Base-by-base conservation (phyloP, 2,888 invertebrate species). In the Lucinisca nassula region DNA sequence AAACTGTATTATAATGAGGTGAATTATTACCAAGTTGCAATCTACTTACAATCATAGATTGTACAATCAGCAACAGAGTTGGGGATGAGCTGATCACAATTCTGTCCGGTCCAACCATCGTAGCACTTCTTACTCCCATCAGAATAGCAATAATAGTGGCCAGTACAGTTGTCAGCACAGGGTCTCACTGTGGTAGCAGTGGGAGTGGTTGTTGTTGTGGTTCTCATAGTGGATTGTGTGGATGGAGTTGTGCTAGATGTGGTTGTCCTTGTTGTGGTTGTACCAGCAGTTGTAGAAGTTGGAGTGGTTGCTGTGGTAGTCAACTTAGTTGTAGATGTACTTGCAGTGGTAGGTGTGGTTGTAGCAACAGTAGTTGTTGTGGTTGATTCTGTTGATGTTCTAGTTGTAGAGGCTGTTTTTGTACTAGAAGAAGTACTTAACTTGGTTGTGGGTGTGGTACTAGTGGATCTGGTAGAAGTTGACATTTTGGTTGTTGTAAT, bases 41-140 rank as follows among this genome's bases (percentile, higher is more conserved):
- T 24, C 4, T 27, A 88, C 88, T 79, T 79, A 86, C 85, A 85
- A 35, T 85, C 84, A 81, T 79, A 89, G 35, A 84, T 76, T 30
- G 80, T 79, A 81, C 88, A 89, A 45, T 89, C 85, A 4, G 88
- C 85, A 4, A 35, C 27, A 58, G 84, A 83, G n/a, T 51, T 74
- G 3, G 51, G 75, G 21, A 84, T 79, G 24, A 78, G 21, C 10
- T 49, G 58, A 73, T 89, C 88, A 84, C 87, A 87, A n/a, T 55
- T 12, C 21, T 73, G 17, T 24, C 87, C 87, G 17, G 74, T 84
- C 87, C 87, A 87, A 6, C 87, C 87, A 27, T 80, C 74, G 1
- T 61, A 67, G 76, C 87, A 87, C 4, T 77, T 72, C 74, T 40
- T 80, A 32, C 76, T 58, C 8, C 87, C 87, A 30, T 67, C 58